Evolutionary conservation across 2,113 vertebrate genomes (phyloP).

Genomic region (Oreochromis niloticus): DNA sequence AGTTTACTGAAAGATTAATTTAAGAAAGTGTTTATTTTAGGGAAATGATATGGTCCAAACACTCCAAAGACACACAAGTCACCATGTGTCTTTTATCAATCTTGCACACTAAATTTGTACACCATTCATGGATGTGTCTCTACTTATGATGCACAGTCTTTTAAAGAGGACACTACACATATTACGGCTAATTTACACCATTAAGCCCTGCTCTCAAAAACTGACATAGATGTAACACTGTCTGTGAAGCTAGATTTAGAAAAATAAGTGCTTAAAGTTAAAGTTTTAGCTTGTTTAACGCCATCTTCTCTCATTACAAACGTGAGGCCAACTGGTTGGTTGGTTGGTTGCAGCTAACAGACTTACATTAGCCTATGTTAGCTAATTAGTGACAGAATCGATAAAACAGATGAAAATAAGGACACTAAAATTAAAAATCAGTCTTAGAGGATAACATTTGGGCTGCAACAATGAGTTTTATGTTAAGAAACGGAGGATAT

Average conservation of each 20-base stretch:
- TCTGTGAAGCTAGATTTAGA: background rate
- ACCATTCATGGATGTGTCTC: background rate
- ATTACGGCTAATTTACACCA: background rate
- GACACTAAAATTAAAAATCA: background rate
- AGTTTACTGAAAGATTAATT: background rate
- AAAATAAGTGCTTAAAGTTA: background rate
- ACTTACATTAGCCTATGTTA: background rate
- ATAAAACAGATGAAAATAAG: background rate
- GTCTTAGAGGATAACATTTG: background rate
- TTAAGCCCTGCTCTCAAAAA: background rate
- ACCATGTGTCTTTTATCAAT: background rate
- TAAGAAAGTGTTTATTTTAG: background rate
- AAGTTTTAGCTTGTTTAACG: background rate
- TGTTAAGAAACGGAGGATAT: background rate
- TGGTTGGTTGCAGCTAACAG: background rate
- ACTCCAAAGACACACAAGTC: background rate
- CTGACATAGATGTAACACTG: background rate
- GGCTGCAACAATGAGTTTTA: background rate
- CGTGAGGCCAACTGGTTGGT: background rate
- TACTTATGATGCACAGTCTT: background rate
- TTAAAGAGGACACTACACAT: background rate
- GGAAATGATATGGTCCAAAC: background rate
- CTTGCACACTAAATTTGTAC: background rate
- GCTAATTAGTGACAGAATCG: background rate
- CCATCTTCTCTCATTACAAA: background rate